Conservation (phyloP, 2,888 invertebrate genomes). For the Eumacrocentrus americanus region DNA sequence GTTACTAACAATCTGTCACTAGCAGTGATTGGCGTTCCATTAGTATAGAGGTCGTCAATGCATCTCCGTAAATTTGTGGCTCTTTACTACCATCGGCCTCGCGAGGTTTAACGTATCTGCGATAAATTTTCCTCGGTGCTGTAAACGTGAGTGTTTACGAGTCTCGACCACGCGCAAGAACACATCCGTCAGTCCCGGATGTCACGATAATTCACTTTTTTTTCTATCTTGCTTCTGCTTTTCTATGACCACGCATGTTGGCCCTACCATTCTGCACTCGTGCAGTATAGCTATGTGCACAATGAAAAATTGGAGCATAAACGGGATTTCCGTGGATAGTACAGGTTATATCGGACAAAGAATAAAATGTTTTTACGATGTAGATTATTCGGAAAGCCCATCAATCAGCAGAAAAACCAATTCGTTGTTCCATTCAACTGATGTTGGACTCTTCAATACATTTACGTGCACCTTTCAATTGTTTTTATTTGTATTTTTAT, state of each 20-base stretch:
- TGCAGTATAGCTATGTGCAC: not conserved
- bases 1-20: not conserved
- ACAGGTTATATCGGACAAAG: not conserved
- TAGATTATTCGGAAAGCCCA: not conserved
- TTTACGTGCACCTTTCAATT: no score
- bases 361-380: conserved; percentile 9
- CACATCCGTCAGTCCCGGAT: conserved; percentile 30
- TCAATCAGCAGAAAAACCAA: not conserved
- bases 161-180: conserved; percentile 26
- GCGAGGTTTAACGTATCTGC: conserved; percentile 33
- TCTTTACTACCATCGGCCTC: conserved; percentile 33
- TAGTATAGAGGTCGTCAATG: conserved; percentile 20
- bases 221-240: conserved; percentile 5
- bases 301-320: conserved; percentile 12
- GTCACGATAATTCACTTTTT: conserved; percentile 36
- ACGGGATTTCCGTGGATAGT: conserved; percentile 10
- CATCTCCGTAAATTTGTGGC: conserved; percentile 34
- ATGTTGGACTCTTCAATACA: no score
- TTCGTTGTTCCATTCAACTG: not conserved
- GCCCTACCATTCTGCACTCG: not conserved
- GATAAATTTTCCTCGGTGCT: conserved; percentile 32
- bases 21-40: not conserved
- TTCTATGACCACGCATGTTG: conserved; percentile 11
- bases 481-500: no score
- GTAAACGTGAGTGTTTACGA: conserved; percentile 39